Conservation (phyloP, 1,140 invertebrate genomes). For the Holotrichia oblita region DNA sequence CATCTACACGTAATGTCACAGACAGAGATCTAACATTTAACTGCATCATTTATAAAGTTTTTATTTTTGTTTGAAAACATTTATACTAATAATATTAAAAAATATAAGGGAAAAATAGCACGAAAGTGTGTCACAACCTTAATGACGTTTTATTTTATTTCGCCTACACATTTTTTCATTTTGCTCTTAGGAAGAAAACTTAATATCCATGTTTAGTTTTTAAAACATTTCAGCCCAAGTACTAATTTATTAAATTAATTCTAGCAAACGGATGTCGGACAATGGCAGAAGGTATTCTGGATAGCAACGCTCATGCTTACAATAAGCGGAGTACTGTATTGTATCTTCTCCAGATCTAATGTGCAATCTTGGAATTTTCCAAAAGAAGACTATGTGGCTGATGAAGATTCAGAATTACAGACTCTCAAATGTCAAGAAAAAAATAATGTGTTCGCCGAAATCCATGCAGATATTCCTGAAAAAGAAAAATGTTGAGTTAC, state of each 20-base stretch:
- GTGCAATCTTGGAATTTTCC: conserved; percentile 72
- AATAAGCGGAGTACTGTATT: conserved; percentile 65
- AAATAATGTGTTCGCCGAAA: neutral
- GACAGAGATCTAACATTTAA: too few relatives aligned
- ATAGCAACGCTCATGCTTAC: conserved; percentile 66
- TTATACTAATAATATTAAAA: too few relatives aligned
- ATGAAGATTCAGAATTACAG: neutral
- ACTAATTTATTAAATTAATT: conserved; percentile 26
- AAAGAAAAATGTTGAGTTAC: neutral
- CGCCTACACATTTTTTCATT: too few relatives aligned
- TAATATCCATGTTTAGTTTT: neutral
- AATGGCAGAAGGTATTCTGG: conserved; percentile 73
- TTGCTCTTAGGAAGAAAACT: too few relatives aligned
- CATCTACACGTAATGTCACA: too few relatives aligned
- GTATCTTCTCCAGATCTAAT: conserved; percentile 68
- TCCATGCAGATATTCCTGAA: neutral
- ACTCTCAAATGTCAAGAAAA: neutral
- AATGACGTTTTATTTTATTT: too few relatives aligned
- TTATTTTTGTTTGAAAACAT: too few relatives aligned
- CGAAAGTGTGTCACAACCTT: too few relatives aligned
- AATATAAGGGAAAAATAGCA: too few relatives aligned
- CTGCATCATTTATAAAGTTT: too few relatives aligned
- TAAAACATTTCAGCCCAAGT: neutral
- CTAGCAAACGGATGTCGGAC: conserved; percentile 71
- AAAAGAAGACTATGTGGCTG: neutral